phyloP scores from a whole-genome alignment of 2,113 vertebrate genomes.

The Bungarus multicinctus region DNA sequence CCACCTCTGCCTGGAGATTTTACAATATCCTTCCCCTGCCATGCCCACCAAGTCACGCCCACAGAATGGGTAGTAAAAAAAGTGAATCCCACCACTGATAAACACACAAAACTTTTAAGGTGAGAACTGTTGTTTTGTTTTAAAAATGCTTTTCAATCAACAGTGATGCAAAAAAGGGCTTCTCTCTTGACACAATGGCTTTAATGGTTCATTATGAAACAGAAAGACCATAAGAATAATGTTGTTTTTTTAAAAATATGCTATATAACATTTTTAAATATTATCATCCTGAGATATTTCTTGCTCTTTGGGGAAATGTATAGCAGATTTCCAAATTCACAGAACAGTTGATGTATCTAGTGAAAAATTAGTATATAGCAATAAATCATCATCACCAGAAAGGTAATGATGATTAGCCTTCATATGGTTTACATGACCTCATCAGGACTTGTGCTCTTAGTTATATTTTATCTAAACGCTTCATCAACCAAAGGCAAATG shows the following conservation, averaged over 20 bases:
- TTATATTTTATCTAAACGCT: neutral
- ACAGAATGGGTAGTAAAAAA: no score
- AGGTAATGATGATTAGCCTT: conserved; percentile 27
- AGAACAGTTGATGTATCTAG: conserved; percentile 30
- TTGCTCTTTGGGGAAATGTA: neutral
- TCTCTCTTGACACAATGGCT: conserved; percentile 59
- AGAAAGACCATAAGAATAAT: conserved; percentile 47
- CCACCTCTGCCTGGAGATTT: no score
- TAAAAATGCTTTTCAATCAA: conserved; percentile 44
- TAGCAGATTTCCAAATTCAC: conserved; percentile 41
- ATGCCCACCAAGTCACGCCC: no score
- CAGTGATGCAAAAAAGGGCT: conserved; percentile 61
- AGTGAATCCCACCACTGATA: no score
- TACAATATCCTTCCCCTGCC: no score
- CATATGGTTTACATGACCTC: conserved; percentile 23
- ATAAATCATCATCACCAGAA: conserved; percentile 45
- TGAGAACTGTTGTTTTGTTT: conserved; percentile 33
- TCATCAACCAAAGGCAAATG: neutral
- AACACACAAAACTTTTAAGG: conserved; percentile 47
- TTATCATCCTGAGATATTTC: conserved; percentile 4
- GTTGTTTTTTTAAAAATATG: conserved; percentile 36
- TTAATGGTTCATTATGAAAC: conserved; percentile 28
- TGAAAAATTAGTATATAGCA: conserved; percentile 34
- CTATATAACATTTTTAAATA: conserved; percentile 39
- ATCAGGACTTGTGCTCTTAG: neutral